phyloP scores from a whole-genome alignment of 1,140 invertebrate genomes.

The Trinorchestia longiramus region DNA sequence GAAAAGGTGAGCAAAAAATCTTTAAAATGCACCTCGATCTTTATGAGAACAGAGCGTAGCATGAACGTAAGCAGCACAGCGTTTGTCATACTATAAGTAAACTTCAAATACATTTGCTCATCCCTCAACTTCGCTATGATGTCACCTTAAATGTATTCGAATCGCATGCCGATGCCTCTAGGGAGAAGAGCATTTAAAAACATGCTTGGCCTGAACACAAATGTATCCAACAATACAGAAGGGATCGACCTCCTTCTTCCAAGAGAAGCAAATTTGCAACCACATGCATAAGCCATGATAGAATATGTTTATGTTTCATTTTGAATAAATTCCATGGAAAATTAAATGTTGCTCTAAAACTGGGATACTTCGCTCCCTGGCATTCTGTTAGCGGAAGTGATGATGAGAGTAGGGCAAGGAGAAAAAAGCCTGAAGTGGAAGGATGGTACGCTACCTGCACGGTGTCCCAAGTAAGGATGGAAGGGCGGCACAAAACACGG shows the following conservation, averaged over 20 bases:
- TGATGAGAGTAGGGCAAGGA: neutral
- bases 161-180: neutral
- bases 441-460: neutral
- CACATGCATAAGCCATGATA: no score
- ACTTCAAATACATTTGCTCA: no score
- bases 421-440: neutral
- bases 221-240: neutral
- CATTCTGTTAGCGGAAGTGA: neutral
- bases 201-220: neutral
- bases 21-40: neutral
- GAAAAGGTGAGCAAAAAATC: no score
- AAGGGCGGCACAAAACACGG: neutral
- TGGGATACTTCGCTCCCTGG: no score
- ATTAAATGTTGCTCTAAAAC: no score
- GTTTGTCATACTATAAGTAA: no score
- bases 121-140: neutral
- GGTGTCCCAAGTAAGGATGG: neutral
- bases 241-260: no score
- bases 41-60: neutral
- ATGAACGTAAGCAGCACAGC: no score
- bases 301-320: no score
- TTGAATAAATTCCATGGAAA: no score
- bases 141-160: neutral
- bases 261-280: no score
- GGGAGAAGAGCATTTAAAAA: neutral